These are phyloP conservation scores for Brachystomella parvula DNA, from an alignment of 1,140 invertebrate species.

Conservation along the genomic window DNA sequence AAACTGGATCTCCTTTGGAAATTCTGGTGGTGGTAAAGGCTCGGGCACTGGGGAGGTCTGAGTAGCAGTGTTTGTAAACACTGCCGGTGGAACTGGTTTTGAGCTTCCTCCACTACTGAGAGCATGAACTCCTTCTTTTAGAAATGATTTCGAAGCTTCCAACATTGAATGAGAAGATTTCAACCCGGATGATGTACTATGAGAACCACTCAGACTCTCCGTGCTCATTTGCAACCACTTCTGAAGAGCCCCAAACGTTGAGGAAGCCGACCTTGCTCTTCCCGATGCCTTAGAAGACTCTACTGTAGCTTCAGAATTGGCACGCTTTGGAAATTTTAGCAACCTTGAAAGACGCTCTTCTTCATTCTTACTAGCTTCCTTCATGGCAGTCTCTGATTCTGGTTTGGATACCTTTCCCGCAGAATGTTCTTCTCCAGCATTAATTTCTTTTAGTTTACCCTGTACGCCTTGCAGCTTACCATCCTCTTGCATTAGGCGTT, in stretches of 20 bases:
- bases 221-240: slow-evolving; percentile 53
- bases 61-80: slow-evolving; percentile 20
- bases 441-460: neutral
- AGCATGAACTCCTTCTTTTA: slow-evolving; percentile 32
- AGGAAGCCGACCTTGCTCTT: slow-evolving; percentile 21
- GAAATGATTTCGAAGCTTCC: slow-evolving; percentile 32
- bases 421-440: neutral
- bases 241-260: slow-evolving; percentile 53
- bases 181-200: neutral
- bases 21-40: slow-evolving; percentile 12
- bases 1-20: slow-evolving; percentile 33
- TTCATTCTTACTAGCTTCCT: neutral
- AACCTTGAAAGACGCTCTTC: neutral
- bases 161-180: slow-evolving; percentile 13
- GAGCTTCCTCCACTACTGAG: slow-evolving; percentile 14
- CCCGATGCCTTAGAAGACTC: neutral
- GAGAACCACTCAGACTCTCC: neutral
- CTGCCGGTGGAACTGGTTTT: neutral
- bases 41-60: slow-evolving; percentile 38
- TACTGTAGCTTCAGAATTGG: neutral
- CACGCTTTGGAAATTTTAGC: neutral
- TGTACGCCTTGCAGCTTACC: neutral
- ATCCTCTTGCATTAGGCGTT: neutral
- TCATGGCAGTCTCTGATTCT: no score
- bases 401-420: no score